These are phyloP conservation scores for Heteronetta atricapilla DNA, from an alignment of 2,113 vertebrate genomes.

Conservation along the genomic window DNA sequence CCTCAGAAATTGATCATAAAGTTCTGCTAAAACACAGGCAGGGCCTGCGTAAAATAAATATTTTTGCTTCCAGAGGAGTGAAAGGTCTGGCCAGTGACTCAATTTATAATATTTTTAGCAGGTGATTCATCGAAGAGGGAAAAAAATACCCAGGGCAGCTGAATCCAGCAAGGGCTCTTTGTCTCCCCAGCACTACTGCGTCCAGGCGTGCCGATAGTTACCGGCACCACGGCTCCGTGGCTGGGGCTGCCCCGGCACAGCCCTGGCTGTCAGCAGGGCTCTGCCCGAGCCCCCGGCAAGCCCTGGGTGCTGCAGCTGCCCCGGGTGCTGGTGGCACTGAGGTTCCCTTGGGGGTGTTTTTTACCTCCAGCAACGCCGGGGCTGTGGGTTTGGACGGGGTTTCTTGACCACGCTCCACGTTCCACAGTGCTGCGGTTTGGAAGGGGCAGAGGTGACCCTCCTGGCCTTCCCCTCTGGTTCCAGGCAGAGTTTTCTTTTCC, in stretches of 20 bases:
- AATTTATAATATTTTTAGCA: conserved; percentile 63
- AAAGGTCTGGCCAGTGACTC: conserved; percentile 38
- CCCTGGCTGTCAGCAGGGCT: rapidly evolving
- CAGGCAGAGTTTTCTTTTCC: neutral
- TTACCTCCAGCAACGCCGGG: neutral
- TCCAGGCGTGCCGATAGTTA: neutral
- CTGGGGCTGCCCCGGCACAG: rapidly evolving
- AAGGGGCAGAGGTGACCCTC: neutral
- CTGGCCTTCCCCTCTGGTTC: neutral
- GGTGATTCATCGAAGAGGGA: conserved; percentile 63
- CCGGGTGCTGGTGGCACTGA: neutral
- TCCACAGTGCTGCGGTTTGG: neutral
- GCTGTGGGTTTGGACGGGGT: neutral
- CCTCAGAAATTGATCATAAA: conserved; percentile 60
- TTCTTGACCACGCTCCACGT: neutral
- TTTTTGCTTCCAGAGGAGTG: conserved; percentile 63
- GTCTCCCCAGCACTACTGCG: neutral
- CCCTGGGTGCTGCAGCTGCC: neutral
- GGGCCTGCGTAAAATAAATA: conserved; percentile 48
- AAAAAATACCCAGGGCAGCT: conserved; percentile 59
- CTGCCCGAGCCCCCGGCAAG: neutral
- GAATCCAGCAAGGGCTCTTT: conserved; percentile 59
- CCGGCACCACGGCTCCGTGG: neutral
- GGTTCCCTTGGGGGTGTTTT: neutral
- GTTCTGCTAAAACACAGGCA: conserved; percentile 58